Evolutionary conservation across 2,113 vertebrate species (phyloP).

Genomic region (Illadopsis cleaveri): DNA sequence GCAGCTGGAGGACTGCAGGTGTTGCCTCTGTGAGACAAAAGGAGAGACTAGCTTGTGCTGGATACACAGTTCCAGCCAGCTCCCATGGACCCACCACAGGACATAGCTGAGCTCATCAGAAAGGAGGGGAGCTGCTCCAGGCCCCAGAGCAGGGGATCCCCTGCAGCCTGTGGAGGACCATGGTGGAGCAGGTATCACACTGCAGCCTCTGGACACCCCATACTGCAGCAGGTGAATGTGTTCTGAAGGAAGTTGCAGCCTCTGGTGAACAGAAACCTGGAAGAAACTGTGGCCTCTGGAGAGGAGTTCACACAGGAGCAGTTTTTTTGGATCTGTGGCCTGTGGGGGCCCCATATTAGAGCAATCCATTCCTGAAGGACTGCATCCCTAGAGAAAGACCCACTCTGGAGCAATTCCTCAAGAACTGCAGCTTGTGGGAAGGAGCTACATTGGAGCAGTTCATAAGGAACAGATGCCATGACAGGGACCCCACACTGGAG

Average conservation of each 20-base stretch:
- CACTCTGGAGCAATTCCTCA: not conserved
- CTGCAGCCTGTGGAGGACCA: not conserved
- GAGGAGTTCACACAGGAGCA: not conserved
- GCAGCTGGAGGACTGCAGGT: not conserved
- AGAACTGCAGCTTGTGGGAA: not conserved
- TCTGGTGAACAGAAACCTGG: not conserved
- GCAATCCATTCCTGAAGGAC: not conserved
- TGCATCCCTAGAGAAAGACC: not conserved
- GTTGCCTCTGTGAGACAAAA: not conserved
- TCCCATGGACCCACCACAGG: rapidly evolving
- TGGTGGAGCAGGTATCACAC: not conserved
- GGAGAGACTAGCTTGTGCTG: not conserved
- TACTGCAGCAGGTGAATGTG: not conserved
- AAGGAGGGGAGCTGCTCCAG: not conserved
- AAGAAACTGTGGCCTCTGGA: not conserved
- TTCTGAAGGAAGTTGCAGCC: not conserved
- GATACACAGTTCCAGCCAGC: not conserved
- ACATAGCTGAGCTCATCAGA: not conserved
- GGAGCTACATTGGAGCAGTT: not conserved
- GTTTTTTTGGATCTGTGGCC: not conserved
- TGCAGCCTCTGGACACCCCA: not conserved
- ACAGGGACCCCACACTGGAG: not conserved
- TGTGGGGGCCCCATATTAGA: rapidly evolving
- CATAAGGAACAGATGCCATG: not conserved
- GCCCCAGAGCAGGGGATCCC: rapidly evolving